Base-by-base conservation (phyloP, 2,113 vertebrate species). In the Drymodes brunneopygia region DNA sequence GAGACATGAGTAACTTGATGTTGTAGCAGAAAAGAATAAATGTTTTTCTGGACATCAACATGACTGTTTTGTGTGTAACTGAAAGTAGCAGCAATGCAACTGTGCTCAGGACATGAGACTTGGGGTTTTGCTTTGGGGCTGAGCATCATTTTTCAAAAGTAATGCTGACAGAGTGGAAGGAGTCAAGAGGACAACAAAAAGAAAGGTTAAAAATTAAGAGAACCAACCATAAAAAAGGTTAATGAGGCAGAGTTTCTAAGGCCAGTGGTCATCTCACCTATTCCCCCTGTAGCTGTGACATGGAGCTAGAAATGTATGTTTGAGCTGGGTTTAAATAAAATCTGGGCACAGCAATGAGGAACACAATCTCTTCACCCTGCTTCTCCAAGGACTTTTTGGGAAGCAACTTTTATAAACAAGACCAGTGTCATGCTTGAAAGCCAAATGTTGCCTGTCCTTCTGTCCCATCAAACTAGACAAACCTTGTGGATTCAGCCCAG, bases 71-170 rank as follows among this genome's bases (percentile, higher is more conserved):
- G 50, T 45, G 29, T 38, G 29, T 33, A 61, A 38, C 25, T 53
- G 70, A n/a, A 77, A 88, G 45, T 45, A 81, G 10, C 22, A 73
- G 48, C 15, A 51, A 45, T 40, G 28, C 56, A 86, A 5, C 17
- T 4, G 0, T n/a, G 35, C 38, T 58, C 69, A 54, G 25, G 53
- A 35, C 2, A 3, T 0, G 1, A 54, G 66, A n/a, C 12, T 28
- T 28, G 10, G 12, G 24, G 10, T 61, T 85, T 42, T 20, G 22
- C 21, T 35, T 61, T 86, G 23, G 66, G 62, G 14, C 6, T 83
- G 45, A 80, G 33, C 24, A 40, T 47, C 33, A n/a, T 47, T 54
- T 38, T 47, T 50, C 27, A 35, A 86, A 83, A 95, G 44, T 33
- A 54, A 62, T 40, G 27, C 12, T 70, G 50, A 35, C 27, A 81